These are phyloP conservation scores for Drosophila takahashii DNA, from an alignment of 1,140 invertebrate species.

Conservation along the genomic window DNA sequence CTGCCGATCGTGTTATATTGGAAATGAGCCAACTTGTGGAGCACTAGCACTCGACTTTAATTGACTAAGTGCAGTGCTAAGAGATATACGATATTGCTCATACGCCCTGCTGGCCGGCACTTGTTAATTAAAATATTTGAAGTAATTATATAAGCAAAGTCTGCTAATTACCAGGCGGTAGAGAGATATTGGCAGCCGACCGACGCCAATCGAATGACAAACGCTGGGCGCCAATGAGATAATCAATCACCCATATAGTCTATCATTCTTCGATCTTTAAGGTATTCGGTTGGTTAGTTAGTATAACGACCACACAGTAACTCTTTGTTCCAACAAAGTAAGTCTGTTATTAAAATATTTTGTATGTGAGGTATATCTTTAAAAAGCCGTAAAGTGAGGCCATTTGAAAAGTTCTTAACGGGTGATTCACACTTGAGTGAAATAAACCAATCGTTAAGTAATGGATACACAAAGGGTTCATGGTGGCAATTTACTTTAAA, in stretches of 20 bases:
- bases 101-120: constrained; percentile 61
- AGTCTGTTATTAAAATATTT: not conserved
- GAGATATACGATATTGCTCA: constrained; percentile 62
- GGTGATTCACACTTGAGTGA: not conserved
- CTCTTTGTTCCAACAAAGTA: not conserved
- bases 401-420: not conserved
- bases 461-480: constrained; percentile 4
- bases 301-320: not conserved
- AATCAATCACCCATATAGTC: constrained; percentile 17
- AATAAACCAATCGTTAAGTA: constrained; percentile 34
- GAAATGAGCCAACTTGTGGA: constrained; percentile 26
- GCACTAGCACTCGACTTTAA: constrained; percentile 52
- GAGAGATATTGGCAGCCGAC: constrained; percentile 9
- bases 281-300: constrained; percentile 5
- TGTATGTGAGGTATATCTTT: not conserved
- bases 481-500: not conserved
- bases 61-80: constrained; percentile 60
- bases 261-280: constrained; percentile 10
- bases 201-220: constrained; percentile 30
- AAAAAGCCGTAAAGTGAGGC: not conserved
- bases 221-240: constrained; percentile 33
- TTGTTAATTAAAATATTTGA: constrained; percentile 78
- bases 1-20: constrained; percentile 25
- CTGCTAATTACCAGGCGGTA: constrained; percentile 30
- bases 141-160: constrained; percentile 68